phyloP scores from a whole-genome alignment of 1,140 invertebrate genomes.

The Lepidurus apus region DNA sequence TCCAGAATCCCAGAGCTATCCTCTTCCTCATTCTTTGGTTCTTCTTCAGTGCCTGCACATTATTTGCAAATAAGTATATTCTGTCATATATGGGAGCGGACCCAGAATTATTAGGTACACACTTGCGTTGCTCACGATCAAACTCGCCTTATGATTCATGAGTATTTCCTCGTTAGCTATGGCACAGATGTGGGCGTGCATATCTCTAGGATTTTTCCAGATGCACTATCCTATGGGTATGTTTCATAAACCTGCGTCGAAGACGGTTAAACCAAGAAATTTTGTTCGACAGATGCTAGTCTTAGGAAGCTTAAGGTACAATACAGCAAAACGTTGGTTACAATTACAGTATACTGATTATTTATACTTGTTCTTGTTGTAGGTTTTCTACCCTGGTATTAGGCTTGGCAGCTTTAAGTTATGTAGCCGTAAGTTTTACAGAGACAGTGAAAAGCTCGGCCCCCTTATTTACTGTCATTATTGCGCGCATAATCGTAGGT shows the following conservation, averaged over 20 bases:
- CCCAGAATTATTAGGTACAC: slow-evolving; percentile 62
- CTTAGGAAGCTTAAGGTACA: slow-evolving; percentile 51
- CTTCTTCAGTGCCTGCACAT: slow-evolving; percentile 68
- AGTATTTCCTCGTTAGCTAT: slow-evolving; percentile 49
- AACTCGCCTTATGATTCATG: not conserved
- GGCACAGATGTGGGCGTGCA: slow-evolving; percentile 72
- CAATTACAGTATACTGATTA: slow-evolving; percentile 22
- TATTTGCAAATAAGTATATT: slow-evolving; percentile 81
- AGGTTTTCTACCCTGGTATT: slow-evolving; percentile 69
- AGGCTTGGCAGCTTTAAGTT: slow-evolving; percentile 72
- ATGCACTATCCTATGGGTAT: slow-evolving; percentile 69
- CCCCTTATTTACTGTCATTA: slow-evolving; percentile 74
- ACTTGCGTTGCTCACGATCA: not conserved
- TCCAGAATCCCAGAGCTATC: slow-evolving; percentile 59
- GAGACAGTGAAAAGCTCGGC: slow-evolving; percentile 82
- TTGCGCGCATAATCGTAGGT: slow-evolving; percentile 56
- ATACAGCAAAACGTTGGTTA: slow-evolving; percentile 28
- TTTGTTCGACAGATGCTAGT: slow-evolving; percentile 71
- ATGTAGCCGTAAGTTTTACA: slow-evolving; percentile 78
- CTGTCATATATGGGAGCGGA: slow-evolving; percentile 70
- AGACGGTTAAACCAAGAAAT: slow-evolving; percentile 48
- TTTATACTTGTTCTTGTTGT: slow-evolving; percentile 40
- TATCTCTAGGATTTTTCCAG: slow-evolving; percentile 68
- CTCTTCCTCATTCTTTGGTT: slow-evolving; percentile 69
- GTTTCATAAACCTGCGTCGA: slow-evolving; percentile 52